Conservation (phyloP, 2,797 vertebrate genomes). For the Atherinosoma microstoma region DNA sequence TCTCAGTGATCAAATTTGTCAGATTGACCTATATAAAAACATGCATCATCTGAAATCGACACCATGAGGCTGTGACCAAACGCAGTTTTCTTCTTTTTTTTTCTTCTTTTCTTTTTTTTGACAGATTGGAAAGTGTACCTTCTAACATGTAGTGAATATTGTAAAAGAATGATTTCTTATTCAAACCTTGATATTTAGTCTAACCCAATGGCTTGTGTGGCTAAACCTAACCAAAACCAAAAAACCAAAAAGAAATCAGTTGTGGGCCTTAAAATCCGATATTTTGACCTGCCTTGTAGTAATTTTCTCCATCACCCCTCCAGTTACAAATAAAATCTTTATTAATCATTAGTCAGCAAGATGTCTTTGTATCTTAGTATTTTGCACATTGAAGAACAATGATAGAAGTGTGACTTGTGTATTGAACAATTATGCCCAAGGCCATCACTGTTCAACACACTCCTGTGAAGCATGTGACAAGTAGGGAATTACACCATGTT, state of each 20-base stretch:
- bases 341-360: not conserved
- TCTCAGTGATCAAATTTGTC: not conserved
- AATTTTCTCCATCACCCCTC: not conserved
- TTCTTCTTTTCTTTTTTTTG: not conserved
- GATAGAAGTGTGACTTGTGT: not conserved
- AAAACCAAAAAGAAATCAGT: not conserved
- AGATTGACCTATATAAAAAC: not conserved
- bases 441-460: not conserved
- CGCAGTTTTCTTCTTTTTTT: not conserved
- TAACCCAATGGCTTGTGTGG: not conserved
- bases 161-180: not conserved
- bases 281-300: not conserved
- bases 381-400: not conserved
- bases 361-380: not conserved
- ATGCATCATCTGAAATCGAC: not conserved
- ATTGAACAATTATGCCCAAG: not conserved
- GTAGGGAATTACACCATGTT: not conserved
- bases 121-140: not conserved
- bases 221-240: not conserved
- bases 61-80: not conserved
- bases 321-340: not conserved
- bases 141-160: not conserved
- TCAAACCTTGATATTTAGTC: not conserved
- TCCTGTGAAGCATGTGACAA: not conserved
- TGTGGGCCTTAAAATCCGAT: not conserved